Evolutionary conservation across 2,113 vertebrate genomes (phyloP).

Genomic region (Pollimyrus isidori): DNA sequence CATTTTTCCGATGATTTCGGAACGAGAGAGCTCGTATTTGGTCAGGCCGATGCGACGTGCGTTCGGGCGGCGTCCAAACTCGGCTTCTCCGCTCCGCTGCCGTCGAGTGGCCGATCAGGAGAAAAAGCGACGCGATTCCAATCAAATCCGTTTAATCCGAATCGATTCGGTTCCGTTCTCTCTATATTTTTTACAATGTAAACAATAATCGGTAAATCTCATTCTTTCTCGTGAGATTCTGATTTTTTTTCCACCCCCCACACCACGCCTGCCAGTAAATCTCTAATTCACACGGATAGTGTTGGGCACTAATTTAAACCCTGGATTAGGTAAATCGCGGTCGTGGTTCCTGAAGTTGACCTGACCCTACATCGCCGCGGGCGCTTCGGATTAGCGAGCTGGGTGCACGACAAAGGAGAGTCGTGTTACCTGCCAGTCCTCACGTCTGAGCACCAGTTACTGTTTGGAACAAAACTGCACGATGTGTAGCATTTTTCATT

Average conservation of each 20-base stretch:
- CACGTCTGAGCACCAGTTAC: background rate
- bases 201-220: slow-evolving; percentile 71
- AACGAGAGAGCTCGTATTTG: background rate
- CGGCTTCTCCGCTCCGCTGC: slow-evolving; percentile 33
- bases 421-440: background rate
- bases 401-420: background rate
- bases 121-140: slow-evolving; percentile 37
- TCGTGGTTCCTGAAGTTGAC: background rate
- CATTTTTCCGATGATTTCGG: background rate
- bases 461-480: background rate
- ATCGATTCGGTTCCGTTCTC: slow-evolving; percentile 66
- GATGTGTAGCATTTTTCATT: background rate
- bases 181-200: slow-evolving; percentile 60
- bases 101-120: slow-evolving; percentile 32
- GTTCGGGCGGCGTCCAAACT: slow-evolving; percentile 45
- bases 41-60: background rate
- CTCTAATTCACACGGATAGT: slow-evolving; percentile 34
- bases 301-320: slow-evolving; percentile 1
- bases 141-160: slow-evolving; percentile 52
- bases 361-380: background rate
- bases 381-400: background rate
- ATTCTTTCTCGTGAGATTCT: slow-evolving; percentile 69
- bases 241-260: slow-evolving; percentile 48
- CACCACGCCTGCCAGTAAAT: slow-evolving; percentile 54
- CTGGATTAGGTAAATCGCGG: background rate